These are phyloP conservation scores for Cyprinodon brontotheroides DNA, from an alignment of 2,113 vertebrate species.

Conservation along the genomic window DNA sequence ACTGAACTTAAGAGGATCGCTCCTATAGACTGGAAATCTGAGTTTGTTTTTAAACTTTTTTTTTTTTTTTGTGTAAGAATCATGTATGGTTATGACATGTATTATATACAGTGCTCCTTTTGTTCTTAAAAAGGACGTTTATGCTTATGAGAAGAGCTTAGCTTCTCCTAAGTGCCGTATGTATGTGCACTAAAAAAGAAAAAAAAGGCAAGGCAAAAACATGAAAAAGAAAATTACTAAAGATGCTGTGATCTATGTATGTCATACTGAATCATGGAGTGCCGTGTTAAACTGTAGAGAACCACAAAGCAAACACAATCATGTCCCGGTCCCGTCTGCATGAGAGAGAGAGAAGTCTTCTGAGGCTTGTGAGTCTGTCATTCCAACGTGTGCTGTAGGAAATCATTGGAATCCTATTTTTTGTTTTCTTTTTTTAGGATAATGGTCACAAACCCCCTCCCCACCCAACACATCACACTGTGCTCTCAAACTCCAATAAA, in stretches of 20 bases:
- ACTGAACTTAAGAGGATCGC: conserved; percentile 49
- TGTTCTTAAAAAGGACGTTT: conserved; percentile 80
- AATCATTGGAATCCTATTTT: conserved; percentile 51
- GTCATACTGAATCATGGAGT: conserved; percentile 72
- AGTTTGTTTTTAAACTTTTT: conserved; percentile 70
- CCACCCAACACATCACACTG: conserved; percentile 71
- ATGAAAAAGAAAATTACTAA: conserved; percentile 73
- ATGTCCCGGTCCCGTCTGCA: conserved; percentile 38
- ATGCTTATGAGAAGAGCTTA: conserved; percentile 76
- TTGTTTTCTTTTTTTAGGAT: conserved; percentile 51
- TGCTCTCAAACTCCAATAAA: conserved; percentile 80
- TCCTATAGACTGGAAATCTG: conserved; percentile 56
- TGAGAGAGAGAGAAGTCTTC: conserved; percentile 60
- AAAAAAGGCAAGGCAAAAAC: conserved; percentile 66
- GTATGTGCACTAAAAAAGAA: conserved; percentile 72
- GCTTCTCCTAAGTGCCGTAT: conserved; percentile 79
- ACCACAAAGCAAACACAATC: conserved; percentile 65
- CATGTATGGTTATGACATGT: conserved; percentile 79
- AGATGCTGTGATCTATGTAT: conserved; percentile 81
- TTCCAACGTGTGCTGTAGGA: conserved; percentile 72
- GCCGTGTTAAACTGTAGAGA: conserved; percentile 68
- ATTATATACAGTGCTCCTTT: conserved; percentile 81
- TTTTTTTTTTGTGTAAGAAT: conserved; percentile 65
- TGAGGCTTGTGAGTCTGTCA: conserved; percentile 57
- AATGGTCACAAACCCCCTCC: conserved; percentile 47